Evolutionary conservation across 2,797 vertebrate species (phyloP).

Genomic region (Danio choprae): DNA sequence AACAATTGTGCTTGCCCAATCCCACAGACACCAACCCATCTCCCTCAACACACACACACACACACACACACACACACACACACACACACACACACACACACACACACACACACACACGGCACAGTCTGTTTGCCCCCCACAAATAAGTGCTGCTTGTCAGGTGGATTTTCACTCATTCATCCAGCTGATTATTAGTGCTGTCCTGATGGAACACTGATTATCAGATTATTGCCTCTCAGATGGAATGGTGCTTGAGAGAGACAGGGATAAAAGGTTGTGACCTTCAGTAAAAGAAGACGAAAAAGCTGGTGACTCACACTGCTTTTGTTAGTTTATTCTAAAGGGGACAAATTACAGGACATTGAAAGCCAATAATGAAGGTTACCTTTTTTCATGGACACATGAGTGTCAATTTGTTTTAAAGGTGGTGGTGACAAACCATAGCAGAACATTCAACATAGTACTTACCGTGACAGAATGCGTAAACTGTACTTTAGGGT

Average conservation of each 20-base stretch:
- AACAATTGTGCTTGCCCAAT: slow-evolving; percentile 3
- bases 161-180: slow-evolving; percentile 28
- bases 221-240: slow-evolving; percentile 26
- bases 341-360: slow-evolving; percentile 20
- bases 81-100: too few relatives aligned
- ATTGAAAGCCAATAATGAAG: slow-evolving; percentile 25
- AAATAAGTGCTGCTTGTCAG: slow-evolving; percentile 32
- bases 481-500: too few relatives aligned
- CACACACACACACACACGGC: not conserved
- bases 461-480: not conserved
- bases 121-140: slow-evolving; percentile 17
- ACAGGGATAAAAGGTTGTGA: not conserved
- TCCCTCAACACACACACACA: too few relatives aligned
- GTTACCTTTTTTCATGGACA: slow-evolving; percentile 16
- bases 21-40: not conserved
- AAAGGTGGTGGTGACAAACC: not conserved
- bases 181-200: slow-evolving; percentile 33
- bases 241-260: slow-evolving; percentile 9
- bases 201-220: slow-evolving; percentile 29
- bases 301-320: not conserved
- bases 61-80: not conserved
- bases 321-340: slow-evolving; percentile 28
- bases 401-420: not conserved
- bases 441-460: not conserved
- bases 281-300: slow-evolving; percentile 17